Conservation (phyloP, 2,888 invertebrate genomes). For the Heliconius aoede region DNA sequence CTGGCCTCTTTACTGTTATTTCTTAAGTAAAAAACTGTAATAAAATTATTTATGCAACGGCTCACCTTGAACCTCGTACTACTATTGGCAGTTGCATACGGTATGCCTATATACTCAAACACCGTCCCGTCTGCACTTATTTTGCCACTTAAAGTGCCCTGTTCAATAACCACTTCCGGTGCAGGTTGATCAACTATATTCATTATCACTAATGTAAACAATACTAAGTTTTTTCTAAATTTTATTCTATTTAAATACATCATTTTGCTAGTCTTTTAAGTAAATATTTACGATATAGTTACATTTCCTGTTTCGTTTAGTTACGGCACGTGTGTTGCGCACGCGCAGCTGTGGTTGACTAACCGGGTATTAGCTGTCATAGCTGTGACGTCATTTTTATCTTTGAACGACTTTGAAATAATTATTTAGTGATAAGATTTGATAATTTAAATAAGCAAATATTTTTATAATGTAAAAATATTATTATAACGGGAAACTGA, state of each 20-base stretch:
- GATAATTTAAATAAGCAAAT: background rate
- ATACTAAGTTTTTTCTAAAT: constrained; percentile 61
- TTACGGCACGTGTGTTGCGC: constrained; percentile 1
- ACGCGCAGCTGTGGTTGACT: constrained; percentile 6
- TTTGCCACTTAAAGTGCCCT: constrained; percentile 73
- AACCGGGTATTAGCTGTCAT: background rate
- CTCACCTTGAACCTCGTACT: constrained; percentile 70
- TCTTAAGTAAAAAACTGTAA: background rate
- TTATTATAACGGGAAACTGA: too few relatives aligned
- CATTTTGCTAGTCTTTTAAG: background rate
- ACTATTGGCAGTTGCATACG: constrained; percentile 68
- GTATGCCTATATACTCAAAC: constrained; percentile 75
- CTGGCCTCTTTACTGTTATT: background rate
- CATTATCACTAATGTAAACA: constrained; percentile 69
- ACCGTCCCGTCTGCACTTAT: constrained; percentile 68
- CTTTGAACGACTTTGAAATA: background rate
- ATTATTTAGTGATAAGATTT: background rate
- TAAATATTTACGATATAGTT: background rate
- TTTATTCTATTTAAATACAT: constrained; percentile 53
- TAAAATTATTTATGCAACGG: background rate
- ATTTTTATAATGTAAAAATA: too few relatives aligned
- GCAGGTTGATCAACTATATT: constrained; percentile 75
- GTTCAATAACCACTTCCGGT: constrained; percentile 69
- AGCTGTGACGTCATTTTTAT: background rate
- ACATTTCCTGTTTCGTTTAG: background rate